phyloP scores from a whole-genome alignment of 2,113 vertebrate species.

The Mustela lutreola region DNA sequence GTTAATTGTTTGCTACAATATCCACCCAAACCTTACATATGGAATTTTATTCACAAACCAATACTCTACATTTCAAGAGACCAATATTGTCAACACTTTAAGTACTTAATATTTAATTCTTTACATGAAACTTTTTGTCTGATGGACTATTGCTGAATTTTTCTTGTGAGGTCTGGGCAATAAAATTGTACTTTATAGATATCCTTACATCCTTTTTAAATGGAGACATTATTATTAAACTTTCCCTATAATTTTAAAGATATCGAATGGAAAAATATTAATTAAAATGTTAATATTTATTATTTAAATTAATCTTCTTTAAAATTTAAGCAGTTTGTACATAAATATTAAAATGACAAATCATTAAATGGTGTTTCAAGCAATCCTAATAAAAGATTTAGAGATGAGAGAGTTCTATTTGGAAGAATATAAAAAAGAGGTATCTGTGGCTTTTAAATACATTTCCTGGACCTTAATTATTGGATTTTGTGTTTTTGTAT shows the following conservation, averaged over 20 bases:
- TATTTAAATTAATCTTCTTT: conserved; percentile 52
- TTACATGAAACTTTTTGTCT: conserved; percentile 36
- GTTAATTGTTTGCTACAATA: neutral
- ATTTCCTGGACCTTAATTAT: neutral
- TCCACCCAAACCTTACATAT: conserved; percentile 15
- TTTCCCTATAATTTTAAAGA: neutral
- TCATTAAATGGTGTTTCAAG: neutral
- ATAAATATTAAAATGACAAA: neutral
- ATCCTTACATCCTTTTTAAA: conserved; percentile 8
- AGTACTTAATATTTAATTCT: neutral
- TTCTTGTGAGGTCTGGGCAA: conserved; percentile 4
- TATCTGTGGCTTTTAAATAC: neutral
- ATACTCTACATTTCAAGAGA: conserved; percentile 9
- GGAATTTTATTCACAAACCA: conserved; percentile 58
- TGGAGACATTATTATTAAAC: neutral
- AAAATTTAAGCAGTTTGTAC: neutral
- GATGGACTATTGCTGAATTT: conserved; percentile 35
- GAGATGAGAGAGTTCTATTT: neutral
- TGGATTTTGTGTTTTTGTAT: neutral
- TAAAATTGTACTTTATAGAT: conserved; percentile 7
- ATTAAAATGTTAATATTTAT: conserved; percentile 1
- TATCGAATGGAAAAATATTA: neutral
- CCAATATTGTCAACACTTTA: conserved; percentile 52
- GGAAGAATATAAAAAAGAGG: neutral
- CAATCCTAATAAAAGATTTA: neutral